phyloP scores from a whole-genome alignment of 2,888 invertebrate species.

The Mystacides longicornis region DNA sequence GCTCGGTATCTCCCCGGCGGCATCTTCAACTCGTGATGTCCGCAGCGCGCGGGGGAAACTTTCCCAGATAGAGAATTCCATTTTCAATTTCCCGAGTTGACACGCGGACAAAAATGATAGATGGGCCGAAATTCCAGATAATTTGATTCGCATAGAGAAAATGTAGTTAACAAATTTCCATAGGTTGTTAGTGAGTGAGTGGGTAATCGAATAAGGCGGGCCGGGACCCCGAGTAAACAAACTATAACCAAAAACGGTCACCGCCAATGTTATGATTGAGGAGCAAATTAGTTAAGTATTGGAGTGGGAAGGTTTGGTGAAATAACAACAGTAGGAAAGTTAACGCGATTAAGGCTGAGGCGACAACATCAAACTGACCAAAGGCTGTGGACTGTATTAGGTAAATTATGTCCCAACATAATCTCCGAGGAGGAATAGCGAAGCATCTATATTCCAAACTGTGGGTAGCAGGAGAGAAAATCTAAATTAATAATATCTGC shows the following conservation, averaged over 20 bases:
- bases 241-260: slow-evolving; percentile 1
- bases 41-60: too few species aligned
- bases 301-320: neutral
- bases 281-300: slow-evolving; percentile 4
- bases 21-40: too few species aligned
- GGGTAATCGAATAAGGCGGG: slow-evolving; percentile 2
- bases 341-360: neutral
- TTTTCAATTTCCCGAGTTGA: neutral
- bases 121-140: too few species aligned
- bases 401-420: neutral
- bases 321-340: neutral
- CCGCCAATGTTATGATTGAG: slow-evolving; percentile 2
- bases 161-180: neutral
- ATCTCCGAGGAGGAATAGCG: too few species aligned
- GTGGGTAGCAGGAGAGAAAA: too few species aligned
- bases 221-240: slow-evolving; percentile 4
- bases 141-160: too few species aligned
- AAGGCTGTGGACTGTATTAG: neutral
- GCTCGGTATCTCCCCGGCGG: too few species aligned
- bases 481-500: too few species aligned
- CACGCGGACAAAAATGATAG: too few species aligned
- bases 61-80: too few species aligned
- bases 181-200: neutral
- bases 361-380: neutral
- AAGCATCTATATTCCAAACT: too few species aligned